Base-by-base conservation (phyloP, 2,113 vertebrate species). In the Bucco capensis region DNA sequence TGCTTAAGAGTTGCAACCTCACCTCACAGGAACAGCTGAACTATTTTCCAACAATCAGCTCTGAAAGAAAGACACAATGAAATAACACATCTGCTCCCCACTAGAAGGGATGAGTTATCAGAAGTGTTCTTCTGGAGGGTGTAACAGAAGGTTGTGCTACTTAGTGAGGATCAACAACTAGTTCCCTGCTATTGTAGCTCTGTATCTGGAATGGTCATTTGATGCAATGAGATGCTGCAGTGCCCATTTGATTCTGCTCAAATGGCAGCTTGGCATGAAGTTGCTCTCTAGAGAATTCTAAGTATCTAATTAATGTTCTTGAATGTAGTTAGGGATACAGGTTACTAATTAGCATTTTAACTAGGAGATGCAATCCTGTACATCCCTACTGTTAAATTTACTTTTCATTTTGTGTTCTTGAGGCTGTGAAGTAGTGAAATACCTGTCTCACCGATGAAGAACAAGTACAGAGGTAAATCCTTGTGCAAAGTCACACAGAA, bases 301-400 rank as follows among this genome's bases (percentile, higher is more conserved):
- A 86, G 83, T 92, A 88, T 89, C 93, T 94, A 95, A 94, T 94
- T 91, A 93, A 94, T 33, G 57, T 80, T 91, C 82, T 89, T 66
- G 51, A 91, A n/a, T 58, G 76, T 91, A 87, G 84, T 92, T 83
- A 92, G 75, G 88, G 91, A 94, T 96, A 95, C 71, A 87, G 54
- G 91, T 94, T 92, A 95, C 94, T 84, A 88, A 93, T 94, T 89
- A 93, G 87, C 91, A 96, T 94, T 95, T 90, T 91, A 94, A 92
- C 53, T 86, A 88, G 79, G 92, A 89, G 93, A 91, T 90, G 86
- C 69, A 91, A 74, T 74, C 76, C 83, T 88, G 69, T 38, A 54
- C 40, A 83, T 80, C 69, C n/a, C 73, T 66, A 77, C 38, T 80
- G 56, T 62, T 83, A 88, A 83, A 83, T 88, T 38, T 95, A 90